Conservation (phyloP, 2,888 invertebrate species). For the Heterodera filipjevi region DNA sequence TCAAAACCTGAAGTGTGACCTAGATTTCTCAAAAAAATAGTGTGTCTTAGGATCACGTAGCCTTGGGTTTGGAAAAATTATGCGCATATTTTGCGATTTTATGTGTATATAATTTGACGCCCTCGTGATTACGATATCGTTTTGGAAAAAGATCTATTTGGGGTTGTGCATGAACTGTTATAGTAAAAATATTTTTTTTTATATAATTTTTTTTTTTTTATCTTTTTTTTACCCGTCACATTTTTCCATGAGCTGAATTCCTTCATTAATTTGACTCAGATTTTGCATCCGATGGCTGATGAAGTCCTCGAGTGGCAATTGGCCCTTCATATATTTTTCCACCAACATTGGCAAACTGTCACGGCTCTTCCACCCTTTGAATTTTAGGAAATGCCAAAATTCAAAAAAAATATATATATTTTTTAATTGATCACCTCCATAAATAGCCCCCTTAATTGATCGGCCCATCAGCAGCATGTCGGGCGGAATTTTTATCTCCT, state of each 20-base stretch:
- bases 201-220: not conserved
- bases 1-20: too few species aligned
- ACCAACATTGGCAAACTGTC: slow-evolving; percentile 23
- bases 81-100: too few species aligned
- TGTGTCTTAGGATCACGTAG: too few species aligned
- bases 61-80: too few species aligned
- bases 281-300: not conserved
- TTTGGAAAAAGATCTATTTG: too few species aligned
- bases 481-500: not conserved
- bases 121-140: too few species aligned
- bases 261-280: slow-evolving; percentile 15
- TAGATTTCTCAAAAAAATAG: too few species aligned
- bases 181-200: not conserved
- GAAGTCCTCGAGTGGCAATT: slow-evolving; percentile 16
- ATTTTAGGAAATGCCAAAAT: not conserved
- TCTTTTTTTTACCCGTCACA: not conserved
- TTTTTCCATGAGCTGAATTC: slow-evolving; percentile 20
- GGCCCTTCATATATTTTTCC: slow-evolving; percentile 19
- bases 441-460: slow-evolving; percentile 15
- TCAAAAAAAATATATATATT: not conserved
- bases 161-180: too few species aligned
- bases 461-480: slow-evolving; percentile 15
- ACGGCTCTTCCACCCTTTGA: slow-evolving; percentile 18
- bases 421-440: slow-evolving; percentile 8
- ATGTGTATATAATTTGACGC: too few species aligned